phyloP scores from a whole-genome alignment of 2,113 vertebrate species.

The Atractosteus spatula region DNA sequence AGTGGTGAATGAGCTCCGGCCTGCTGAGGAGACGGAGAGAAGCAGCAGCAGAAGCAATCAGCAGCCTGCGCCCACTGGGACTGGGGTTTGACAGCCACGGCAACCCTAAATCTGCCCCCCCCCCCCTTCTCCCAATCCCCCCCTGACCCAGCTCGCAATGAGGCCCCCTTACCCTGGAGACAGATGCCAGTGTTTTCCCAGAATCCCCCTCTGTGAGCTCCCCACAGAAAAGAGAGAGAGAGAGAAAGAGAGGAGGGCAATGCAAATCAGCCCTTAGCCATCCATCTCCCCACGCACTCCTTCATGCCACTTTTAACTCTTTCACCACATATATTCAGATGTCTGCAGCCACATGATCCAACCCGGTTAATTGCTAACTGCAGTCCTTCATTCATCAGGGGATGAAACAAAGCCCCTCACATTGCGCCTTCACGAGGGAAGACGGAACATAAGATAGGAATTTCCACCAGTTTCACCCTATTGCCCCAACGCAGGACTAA shows the following conservation, averaged over 20 bases:
- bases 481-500: no score
- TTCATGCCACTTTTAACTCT: constrained; percentile 43
- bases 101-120: constrained; percentile 21
- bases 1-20: constrained; percentile 41
- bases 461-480: no score
- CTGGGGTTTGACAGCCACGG: background rate
- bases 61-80: constrained; percentile 33
- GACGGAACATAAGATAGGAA: no score
- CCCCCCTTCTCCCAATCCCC: constrained; percentile 11
- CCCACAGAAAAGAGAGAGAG: constrained; percentile 18
- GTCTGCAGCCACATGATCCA: constrained; percentile 30
- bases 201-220: constrained; percentile 30
- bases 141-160: constrained; percentile 37
- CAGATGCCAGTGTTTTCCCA: constrained; percentile 35
- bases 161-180: constrained; percentile 43
- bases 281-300: constrained; percentile 35
- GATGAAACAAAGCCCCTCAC: background rate
- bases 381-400: background rate
- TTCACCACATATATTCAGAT: constrained; percentile 19
- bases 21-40: constrained; percentile 32
- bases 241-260: constrained; percentile 35
- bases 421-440: no score
- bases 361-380: background rate
- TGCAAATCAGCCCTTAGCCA: constrained; percentile 42
- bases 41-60: constrained; percentile 27